Percentiles rank a stretch among this genome's conserved stretches.
phyloP scores from a whole-genome alignment of 2,888 invertebrate genomes.

The Drosophila meridiana region DNA sequence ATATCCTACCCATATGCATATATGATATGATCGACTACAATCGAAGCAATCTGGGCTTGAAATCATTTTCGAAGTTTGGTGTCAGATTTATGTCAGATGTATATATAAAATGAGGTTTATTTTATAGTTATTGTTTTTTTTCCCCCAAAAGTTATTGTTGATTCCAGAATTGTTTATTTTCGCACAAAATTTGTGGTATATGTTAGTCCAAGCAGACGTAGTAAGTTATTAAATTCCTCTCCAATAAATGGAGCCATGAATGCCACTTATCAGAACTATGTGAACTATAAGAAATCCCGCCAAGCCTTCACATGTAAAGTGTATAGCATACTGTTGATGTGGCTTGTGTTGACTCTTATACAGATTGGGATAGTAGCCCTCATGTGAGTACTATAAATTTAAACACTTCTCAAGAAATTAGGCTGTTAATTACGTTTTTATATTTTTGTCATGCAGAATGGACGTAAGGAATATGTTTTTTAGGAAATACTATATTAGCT shows the following conservation, averaged over 20 bases:
- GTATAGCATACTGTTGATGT: constrained; percentile 39
- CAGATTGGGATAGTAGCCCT: constrained; percentile 46
- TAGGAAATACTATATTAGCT: constrained; percentile 17
- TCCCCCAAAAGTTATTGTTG: constrained; percentile 6
- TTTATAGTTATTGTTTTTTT: background rate
- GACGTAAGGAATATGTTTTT: background rate
- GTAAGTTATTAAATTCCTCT: background rate
- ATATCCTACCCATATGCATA: too few species aligned
- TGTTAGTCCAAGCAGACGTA: background rate
- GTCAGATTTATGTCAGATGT: constrained; percentile 23
- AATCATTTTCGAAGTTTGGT: background rate
- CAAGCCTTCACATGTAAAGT: constrained; percentile 35
- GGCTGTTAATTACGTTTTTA: too few species aligned
- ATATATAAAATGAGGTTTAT: background rate
- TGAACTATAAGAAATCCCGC: constrained; percentile 28
- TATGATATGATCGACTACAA: background rate
- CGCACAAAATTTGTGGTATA: constrained; percentile 8
- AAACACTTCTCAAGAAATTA: too few species aligned
- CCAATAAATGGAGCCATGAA: constrained; percentile 38
- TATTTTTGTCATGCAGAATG: constrained; percentile 18
- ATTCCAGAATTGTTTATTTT: background rate
- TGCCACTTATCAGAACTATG: constrained; percentile 19
- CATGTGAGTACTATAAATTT: constrained; percentile 36
- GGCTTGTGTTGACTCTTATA: constrained; percentile 40
- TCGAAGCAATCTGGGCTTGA: background rate